Evolutionary conservation across 2,888 invertebrate genomes (phyloP).

Genomic region (Malachius bipustulatus): DNA sequence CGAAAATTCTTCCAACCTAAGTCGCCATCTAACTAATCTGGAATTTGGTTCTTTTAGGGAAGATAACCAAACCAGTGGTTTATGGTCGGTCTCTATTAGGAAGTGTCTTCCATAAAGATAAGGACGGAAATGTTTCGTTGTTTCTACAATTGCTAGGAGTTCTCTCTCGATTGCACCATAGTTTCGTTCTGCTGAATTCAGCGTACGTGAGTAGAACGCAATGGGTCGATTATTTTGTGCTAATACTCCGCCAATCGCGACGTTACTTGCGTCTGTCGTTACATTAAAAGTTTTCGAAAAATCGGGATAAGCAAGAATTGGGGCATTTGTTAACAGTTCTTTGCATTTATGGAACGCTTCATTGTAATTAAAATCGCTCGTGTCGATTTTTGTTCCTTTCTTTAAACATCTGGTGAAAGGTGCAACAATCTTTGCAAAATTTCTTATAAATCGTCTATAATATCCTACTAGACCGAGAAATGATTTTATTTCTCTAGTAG

Average conservation of each 20-base stretch:
- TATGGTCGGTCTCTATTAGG: conserved; percentile 7
- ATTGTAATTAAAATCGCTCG: conserved; percentile 11
- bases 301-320: conserved; percentile 19
- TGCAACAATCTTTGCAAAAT: conserved; percentile 18
- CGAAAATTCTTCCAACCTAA: background rate
- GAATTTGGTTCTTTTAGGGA: conserved; percentile 9
- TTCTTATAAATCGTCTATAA: conserved; percentile 15
- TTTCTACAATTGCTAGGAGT: conserved; percentile 18
- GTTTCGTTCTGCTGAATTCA: conserved; percentile 19
- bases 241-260: conserved; percentile 18
- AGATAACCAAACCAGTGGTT: conserved; percentile 9
- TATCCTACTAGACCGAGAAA: conserved; percentile 17
- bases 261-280: conserved; percentile 19
- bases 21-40: conserved; percentile 8
- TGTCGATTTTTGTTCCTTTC: conserved; percentile 14
- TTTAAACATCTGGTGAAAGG: conserved; percentile 18
- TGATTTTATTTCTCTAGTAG: conserved; percentile 18
- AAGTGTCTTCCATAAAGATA: conserved; percentile 9
- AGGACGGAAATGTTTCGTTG: conserved; percentile 13
- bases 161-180: conserved; percentile 21
- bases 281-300: conserved; percentile 18
- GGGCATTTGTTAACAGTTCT: conserved; percentile 19
- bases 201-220: conserved; percentile 17
- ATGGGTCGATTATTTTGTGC: conserved; percentile 18
- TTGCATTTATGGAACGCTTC: conserved; percentile 18